These are phyloP conservation scores for Allobates femoralis DNA, from an alignment of 2,797 vertebrate species.

Conservation along the genomic window DNA sequence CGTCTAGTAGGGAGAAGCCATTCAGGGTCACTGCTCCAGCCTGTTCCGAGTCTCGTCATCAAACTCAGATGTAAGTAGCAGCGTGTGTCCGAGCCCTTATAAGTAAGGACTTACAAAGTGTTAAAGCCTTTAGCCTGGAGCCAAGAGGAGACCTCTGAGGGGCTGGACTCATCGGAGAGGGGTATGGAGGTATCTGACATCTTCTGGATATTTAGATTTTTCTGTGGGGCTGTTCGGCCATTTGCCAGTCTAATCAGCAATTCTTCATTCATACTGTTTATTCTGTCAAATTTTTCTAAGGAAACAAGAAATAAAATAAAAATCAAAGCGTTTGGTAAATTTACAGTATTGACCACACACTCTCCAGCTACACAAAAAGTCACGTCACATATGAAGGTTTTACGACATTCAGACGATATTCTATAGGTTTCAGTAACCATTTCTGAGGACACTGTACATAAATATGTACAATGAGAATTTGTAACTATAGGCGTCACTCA, in stretches of 20 bases:
- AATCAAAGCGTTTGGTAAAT: neutral
- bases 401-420: neutral
- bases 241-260: conserved; percentile 83
- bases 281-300: conserved; percentile 49
- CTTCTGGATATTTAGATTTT: conserved; percentile 77
- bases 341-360: neutral
- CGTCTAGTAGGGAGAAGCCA: too few relatives aligned
- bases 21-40: too few relatives aligned
- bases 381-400: neutral
- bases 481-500: neutral
- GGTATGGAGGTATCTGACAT: conserved; percentile 73
- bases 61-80: too few relatives aligned
- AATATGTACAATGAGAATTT: too few relatives aligned
- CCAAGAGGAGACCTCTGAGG: conserved; percentile 80
- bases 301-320: neutral
- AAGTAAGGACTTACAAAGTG: conserved; percentile 79
- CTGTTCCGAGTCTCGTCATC: too few relatives aligned
- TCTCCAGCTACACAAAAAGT: neutral
- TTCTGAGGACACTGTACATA: neutral
- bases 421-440: neutral
- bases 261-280: conserved; percentile 83
- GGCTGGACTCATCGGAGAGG: conserved; percentile 76
- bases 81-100: too few relatives aligned
- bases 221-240: conserved; percentile 73
- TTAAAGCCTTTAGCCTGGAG: conserved; percentile 86